Conservation (phyloP, 2,888 invertebrate genomes). For the Drosophila flavopinicola region DNA sequence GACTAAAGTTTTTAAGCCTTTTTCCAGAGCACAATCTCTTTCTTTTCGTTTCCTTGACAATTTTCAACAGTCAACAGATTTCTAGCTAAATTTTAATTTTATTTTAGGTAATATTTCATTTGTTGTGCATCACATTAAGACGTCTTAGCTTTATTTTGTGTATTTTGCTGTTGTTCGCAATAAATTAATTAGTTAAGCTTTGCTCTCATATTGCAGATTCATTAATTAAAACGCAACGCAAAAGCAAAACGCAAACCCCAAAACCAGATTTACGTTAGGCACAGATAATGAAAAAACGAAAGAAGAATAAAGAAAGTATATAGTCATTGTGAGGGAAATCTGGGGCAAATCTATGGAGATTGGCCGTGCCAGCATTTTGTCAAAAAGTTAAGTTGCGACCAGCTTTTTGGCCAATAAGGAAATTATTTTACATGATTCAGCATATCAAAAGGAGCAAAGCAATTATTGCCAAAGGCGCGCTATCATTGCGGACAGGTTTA, state of each 20-base stretch:
- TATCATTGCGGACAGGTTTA: constrained; percentile 49
- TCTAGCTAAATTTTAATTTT: constrained; percentile 13
- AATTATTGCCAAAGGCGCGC: constrained; percentile 66
- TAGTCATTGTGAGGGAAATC: constrained; percentile 50
- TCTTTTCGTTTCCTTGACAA: background rate
- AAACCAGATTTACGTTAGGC: constrained; percentile 59
- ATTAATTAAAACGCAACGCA: constrained; percentile 72
- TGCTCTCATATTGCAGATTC: constrained; percentile 67
- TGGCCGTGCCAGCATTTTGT: constrained; percentile 57
- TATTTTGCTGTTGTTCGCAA: constrained; percentile 37
- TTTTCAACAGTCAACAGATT: background rate
- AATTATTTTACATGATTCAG: constrained; percentile 75
- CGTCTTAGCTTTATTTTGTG: constrained; percentile 9
- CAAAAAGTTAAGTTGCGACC: constrained; percentile 64
- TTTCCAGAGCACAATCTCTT: background rate
- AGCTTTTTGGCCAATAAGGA: constrained; percentile 59
- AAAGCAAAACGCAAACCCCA: no score
- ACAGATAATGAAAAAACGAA: constrained; percentile 61
- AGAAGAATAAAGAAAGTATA: constrained; percentile 20
- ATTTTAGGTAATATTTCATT: background rate
- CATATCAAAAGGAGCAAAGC: constrained; percentile 65
- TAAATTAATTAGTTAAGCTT: constrained; percentile 74
- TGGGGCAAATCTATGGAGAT: constrained; percentile 25
- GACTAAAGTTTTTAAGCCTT: background rate
- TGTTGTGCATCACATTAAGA: background rate